Evolutionary conservation across 2,888 invertebrate species (phyloP), one percentile per base, ranked within the genome.

Genomic region (Apodemia duryi): DNA sequence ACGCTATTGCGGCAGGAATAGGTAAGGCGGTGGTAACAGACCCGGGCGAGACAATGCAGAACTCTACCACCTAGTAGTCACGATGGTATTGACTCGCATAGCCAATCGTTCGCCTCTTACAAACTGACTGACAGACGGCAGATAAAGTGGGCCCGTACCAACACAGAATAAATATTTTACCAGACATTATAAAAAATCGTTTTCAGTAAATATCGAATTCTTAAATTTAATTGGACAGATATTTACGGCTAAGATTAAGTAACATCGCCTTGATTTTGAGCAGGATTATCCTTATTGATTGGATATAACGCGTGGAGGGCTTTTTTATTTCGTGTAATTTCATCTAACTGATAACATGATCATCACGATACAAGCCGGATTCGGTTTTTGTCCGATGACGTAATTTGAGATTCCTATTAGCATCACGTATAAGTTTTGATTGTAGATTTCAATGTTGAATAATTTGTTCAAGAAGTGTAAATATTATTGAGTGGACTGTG

Each of bases 331-430:
- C 6, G 51, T 62, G 66, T 61, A 62, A 64, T 67, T 32, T 62
- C 62, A 61, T 66, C 66, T 61, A 38, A 63, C 65, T 64, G 72
- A 77, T 82, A 82, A 79, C 77, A 73, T 73, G 72, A 72, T 77
- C 75, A 80, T 83, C 81, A 82, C 74, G 71, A 74, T 75, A 75
- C 75, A 75, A 89, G 83, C 88, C 89, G 89, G 89, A 89, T 88
- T 79, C 81, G 76, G 70, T 80, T 83, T 86, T 85, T 84, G 74
- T 83, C 79, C 79, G 78, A 75, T 89, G 88, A 88, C 86, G 89
- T 74, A 83, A 89, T 73, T 75, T 70, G 74, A 70, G 80, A 78
- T 83, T 82, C 80, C 79, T 84, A 78, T 76, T 82, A 80, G 63
- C 65, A 69, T 71, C 68, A 69, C 69, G 70, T 67, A 67, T 49